Base-by-base conservation (phyloP, 2,797 vertebrate genomes). In the Lithobates sylvaticus region DNA sequence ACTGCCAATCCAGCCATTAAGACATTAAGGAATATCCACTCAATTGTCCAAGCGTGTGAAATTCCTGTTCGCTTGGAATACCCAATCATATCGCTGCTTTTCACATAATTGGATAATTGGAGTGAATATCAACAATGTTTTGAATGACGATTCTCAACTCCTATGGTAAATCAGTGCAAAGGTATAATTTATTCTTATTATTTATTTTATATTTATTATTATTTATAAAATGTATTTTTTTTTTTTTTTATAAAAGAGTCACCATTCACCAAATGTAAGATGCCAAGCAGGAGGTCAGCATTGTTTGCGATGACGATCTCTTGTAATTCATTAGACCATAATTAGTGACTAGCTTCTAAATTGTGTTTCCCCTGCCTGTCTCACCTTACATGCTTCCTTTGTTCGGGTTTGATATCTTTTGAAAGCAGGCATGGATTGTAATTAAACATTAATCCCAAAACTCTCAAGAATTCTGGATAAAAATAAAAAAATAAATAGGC, bases 401-500 rank as follows among this genome's bases (percentile, higher is more conserved):
- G 5, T 72, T 42, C 42, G 9, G 32, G 72, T 73, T 87, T 85
- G 29, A 58, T 90, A 85, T 89, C 88, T 90, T 36, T 88, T 91
- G 36, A 88, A 90, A 83, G 83, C 10, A 84, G 74, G 2, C 65
- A 68, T 34, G 89, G 70, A 89, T 87, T 47, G 8, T 88, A 88
- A 92, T 90, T 89, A 88, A 78, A 87, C 89, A 86, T 88, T 21
- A 72, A 89, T 79, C 87, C 26, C 10, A 64, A 89, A 64, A 3
- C 42, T 89, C 83, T 73, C 75, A 68, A 76, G 76, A 91, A 79
- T 88, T 86, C 23, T 8, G 84, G 83, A 89, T 77, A 90, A 88
- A 90, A 93, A 92, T 18, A 54, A 61, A 23, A 58, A 39, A 32
- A 36, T 6, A 36, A 36, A 7, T 36, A 36, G 70, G n/a, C 68